Evolutionary conservation across 2,797 vertebrate genomes (phyloP).

Genomic region (Intellagama lesueurii): DNA sequence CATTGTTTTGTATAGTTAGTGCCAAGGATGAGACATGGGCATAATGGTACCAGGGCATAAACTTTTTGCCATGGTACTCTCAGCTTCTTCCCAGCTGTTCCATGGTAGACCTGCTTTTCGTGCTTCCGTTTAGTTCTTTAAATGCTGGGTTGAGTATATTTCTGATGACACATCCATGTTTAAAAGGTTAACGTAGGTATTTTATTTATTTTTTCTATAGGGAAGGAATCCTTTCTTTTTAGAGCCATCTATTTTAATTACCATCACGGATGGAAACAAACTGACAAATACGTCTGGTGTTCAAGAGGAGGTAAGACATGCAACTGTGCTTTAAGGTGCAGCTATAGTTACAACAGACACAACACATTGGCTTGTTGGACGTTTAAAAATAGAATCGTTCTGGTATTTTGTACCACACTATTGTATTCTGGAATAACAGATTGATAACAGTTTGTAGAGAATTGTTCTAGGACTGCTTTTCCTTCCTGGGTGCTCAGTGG

Average conservation of each 20-base stretch:
- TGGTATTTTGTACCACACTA: too few relatives aligned
- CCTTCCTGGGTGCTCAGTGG: neutral
- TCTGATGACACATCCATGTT: neutral
- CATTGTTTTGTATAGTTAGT: neutral
- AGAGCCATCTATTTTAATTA: conserved; percentile 98
- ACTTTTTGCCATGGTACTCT: neutral
- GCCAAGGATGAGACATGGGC: neutral
- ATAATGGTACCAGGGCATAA: neutral
- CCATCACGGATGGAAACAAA: conserved; percentile 99
- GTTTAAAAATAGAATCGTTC: conserved; percentile 19
- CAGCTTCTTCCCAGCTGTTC: neutral
- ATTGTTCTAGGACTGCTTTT: neutral
- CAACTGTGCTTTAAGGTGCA: conserved; percentile 23
- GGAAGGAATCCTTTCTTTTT: conserved; percentile 98
- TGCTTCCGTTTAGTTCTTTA: neutral
- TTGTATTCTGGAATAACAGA: neutral
- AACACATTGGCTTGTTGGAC: conserved; percentile 41
- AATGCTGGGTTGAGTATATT: too few relatives aligned
- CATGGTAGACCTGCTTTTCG: neutral
- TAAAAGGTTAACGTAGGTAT: conserved; percentile 32
- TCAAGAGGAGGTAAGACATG: conserved; percentile 92
- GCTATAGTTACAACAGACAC: conserved; percentile 44
- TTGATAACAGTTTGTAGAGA: neutral
- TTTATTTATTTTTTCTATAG: conserved; percentile 74
- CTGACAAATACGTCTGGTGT: conserved; percentile 93